Evolutionary conservation across 2,113 vertebrate genomes (phyloP).

Genomic region (Notarius lentiginosus): DNA sequence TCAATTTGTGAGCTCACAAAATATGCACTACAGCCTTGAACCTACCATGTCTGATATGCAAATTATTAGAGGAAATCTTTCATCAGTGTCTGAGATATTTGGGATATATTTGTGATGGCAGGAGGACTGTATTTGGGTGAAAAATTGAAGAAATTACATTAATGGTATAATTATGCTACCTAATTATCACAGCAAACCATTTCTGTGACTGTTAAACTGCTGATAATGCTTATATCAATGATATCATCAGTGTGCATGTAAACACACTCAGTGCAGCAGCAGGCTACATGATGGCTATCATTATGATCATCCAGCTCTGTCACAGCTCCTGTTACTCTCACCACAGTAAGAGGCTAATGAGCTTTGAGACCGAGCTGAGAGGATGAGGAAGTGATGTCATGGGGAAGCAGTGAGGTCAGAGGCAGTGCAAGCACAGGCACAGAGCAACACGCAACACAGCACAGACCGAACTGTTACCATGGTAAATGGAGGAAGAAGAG

Average conservation of each 20-base stretch:
- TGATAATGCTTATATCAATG: neutral
- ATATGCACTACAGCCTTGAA: neutral
- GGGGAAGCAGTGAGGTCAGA: slow-evolving; percentile 26
- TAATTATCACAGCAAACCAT: neutral
- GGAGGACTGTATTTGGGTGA: neutral
- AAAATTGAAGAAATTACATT: neutral
- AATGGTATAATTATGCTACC: neutral
- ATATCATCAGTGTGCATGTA: neutral
- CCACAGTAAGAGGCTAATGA: neutral
- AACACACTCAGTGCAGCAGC: too few species aligned
- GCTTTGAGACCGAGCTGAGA: slow-evolving; percentile 8
- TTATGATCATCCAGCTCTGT: neutral
- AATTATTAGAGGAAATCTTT: neutral
- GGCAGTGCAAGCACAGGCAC: slow-evolving; percentile 12
- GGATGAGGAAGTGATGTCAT: slow-evolving; percentile 10
- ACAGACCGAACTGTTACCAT: slow-evolving; percentile 71
- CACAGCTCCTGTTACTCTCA: neutral
- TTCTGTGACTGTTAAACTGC: neutral
- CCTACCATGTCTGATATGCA: neutral
- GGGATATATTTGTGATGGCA: neutral
- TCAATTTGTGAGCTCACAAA: neutral
- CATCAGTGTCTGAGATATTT: too few species aligned
- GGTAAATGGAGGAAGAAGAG: slow-evolving; percentile 73
- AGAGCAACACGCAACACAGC: slow-evolving; percentile 4
- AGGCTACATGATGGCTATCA: neutral